Percentiles rank a stretch among this genome's conserved stretches.
Evolutionary conservation across 92 coral and sea anemone species (phyloP).

Genomic region (Epizoanthus fatuus): DNA sequence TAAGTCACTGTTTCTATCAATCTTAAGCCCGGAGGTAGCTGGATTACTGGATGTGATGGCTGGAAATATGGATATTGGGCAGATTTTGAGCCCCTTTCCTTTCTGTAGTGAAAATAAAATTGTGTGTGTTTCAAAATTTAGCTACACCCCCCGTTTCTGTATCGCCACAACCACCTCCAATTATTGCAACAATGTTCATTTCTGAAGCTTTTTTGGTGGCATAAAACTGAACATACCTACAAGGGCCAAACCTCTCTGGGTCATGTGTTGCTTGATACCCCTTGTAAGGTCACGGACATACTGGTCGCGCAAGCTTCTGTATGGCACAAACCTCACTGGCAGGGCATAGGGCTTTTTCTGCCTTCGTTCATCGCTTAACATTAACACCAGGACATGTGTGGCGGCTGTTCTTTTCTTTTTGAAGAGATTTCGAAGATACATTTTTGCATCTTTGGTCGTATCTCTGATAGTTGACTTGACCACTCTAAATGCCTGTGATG

Average conservation of each 20-base stretch:
- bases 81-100: too few species aligned
- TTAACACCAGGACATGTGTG: constrained; percentile 56
- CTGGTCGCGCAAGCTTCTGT: constrained; percentile 52
- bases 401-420: constrained; percentile 62
- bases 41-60: not conserved
- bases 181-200: not conserved
- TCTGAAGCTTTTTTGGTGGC: not conserved
- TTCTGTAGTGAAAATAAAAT: not conserved
- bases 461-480: constrained; percentile 26
- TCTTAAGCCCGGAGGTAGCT: constrained; percentile 10
- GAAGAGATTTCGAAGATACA: constrained; percentile 42
- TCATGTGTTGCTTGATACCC: constrained; percentile 53
- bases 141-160: not conserved
- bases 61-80: not conserved
- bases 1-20: not conserved
- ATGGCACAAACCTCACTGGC: constrained; percentile 57
- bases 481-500: constrained; percentile 16
- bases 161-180: not conserved
- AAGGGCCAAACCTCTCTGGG: constrained; percentile 49
- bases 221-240: constrained; percentile 43
- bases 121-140: not conserved
- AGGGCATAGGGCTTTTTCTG: constrained; percentile 62
- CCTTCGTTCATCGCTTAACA: constrained; percentile 62
- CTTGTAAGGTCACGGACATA: constrained; percentile 50
- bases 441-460: constrained; percentile 2